These are phyloP conservation scores for Hemithea aestivaria DNA, from an alignment of 2,888 invertebrate species.

Conservation along the genomic window DNA sequence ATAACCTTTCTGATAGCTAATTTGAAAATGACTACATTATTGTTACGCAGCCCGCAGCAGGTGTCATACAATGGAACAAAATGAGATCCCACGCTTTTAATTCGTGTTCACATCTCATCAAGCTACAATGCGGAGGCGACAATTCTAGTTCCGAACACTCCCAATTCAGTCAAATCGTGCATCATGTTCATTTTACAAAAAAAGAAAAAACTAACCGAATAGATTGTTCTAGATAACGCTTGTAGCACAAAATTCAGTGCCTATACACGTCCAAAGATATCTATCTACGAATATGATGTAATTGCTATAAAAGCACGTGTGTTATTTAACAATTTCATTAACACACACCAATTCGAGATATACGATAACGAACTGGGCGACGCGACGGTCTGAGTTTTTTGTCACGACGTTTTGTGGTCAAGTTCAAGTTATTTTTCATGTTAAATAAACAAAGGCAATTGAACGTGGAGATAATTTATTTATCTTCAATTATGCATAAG, in stretches of 20 bases:
- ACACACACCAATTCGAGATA: conserved; percentile 41
- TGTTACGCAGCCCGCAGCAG: conserved; percentile 34
- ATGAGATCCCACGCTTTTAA: conserved; percentile 47
- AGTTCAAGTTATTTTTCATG: conserved; percentile 53
- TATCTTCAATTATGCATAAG: no score
- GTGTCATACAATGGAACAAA: conserved; percentile 42
- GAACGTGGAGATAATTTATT: conserved; percentile 1
- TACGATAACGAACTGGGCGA: conserved; percentile 33
- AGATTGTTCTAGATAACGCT: conserved; percentile 20
- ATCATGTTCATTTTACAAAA: conserved; percentile 8
- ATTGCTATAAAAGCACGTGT: conserved; percentile 46
- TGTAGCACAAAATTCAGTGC: conserved; percentile 13
- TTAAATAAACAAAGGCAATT: conserved; percentile 6
- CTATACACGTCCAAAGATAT: conserved; percentile 21
- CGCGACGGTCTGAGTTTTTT: conserved; percentile 39
- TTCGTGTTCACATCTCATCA: conserved; percentile 39
- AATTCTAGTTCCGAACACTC: conserved; percentile 38
- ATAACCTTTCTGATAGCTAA: conserved; percentile 46
- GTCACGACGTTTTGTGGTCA: conserved; percentile 64
- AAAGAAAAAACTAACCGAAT: conserved; percentile 9
- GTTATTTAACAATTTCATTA: conserved; percentile 65
- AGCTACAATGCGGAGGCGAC: conserved; percentile 38
- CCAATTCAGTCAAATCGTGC: conserved; percentile 30
- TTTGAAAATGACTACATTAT: conserved; percentile 27
- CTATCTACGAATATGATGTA: conserved; percentile 57